Base-by-base conservation (phyloP, 2,113 vertebrate genomes). In the Myrmecobius fasciatus region DNA sequence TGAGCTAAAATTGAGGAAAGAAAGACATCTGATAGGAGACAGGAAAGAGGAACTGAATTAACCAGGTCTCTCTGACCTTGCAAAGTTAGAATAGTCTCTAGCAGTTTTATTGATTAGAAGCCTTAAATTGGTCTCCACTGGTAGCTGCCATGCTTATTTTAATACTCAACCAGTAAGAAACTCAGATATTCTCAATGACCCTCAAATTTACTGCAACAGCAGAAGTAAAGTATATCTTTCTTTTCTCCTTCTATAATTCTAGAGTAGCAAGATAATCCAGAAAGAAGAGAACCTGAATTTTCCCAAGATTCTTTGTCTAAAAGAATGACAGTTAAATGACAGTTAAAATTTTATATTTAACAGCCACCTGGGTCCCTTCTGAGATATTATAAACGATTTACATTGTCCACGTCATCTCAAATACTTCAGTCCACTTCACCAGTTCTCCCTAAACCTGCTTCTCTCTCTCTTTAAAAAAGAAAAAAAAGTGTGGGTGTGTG, bases 1-100 rank as follows among this genome's bases (percentile, higher is more conserved):
- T 28, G 97, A 96, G 91, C 91, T 96, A 67, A 94, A 48, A 92
- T 92, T 96, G 47, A 95, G 95, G 51, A 90, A 75, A 96, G 25
- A 93, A 94, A 94, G 94, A 95, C 95, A 89, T 56, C 91, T 54
- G 83, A 97, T 92, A 25, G 48, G 92, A 92, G 46, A 26, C 36
- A 93, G 92, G 11, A n/a, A 53, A 92, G 2, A 48, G 22, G 46
- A 94, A 92, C 75, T 51, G 48, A 96, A 46, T 90, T 93, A 96
- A 94, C 51, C 31, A 89, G 25, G 94, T 47, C 47, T 36, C 54
- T 52, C 49, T 31, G 93, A 24, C 75, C 93, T 46, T 96, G 49
- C 67, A 43, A 28, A 93, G 88, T 91, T 52, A 36, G 88, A 46
- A 46, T 22, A 92, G 9, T 93, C 52, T 36, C 1, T 11, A 92